These are phyloP conservation scores for Dicyrtomina minuta DNA, from an alignment of 2,888 invertebrate species.

Conservation along the genomic window DNA sequence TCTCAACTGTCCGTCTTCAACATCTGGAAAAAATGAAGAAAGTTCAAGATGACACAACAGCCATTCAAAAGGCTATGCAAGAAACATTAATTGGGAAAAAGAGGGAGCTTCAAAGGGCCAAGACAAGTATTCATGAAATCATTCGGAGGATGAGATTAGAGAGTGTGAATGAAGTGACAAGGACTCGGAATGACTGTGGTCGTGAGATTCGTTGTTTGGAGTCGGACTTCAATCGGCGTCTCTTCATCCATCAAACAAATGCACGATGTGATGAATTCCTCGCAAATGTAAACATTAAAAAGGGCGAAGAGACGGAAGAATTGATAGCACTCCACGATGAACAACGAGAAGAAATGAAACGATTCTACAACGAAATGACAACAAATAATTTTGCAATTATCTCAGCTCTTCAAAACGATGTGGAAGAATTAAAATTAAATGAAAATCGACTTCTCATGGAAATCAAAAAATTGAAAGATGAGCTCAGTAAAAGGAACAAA, in stretches of 20 bases:
- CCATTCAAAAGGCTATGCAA: constrained; percentile 37
- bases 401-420: constrained; percentile 28
- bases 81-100: constrained; percentile 39
- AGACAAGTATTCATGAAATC: constrained; percentile 40
- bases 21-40: constrained; percentile 45
- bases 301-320: constrained; percentile 20
- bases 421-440: constrained; percentile 26
- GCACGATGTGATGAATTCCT: constrained; percentile 15
- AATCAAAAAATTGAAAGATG: constrained; percentile 30
- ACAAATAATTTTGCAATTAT: constrained; percentile 35
- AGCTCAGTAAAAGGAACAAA: constrained; percentile 71
- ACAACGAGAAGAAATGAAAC: constrained; percentile 30
- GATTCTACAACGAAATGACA: constrained; percentile 30
- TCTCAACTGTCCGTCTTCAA: constrained; percentile 43
- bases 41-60: constrained; percentile 45
- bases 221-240: constrained; percentile 68
- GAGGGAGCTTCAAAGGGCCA: constrained; percentile 37
- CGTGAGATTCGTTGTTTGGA: constrained; percentile 68
- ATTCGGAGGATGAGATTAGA: constrained; percentile 55
- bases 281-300: constrained; percentile 18
- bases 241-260: constrained; percentile 59
- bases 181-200: constrained; percentile 67
- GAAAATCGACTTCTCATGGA: constrained; percentile 34
- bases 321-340: constrained; percentile 27
- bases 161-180: constrained; percentile 61